Conservation (phyloP, 1,140 invertebrate genomes). For the Neodiprion pinetum region DNA sequence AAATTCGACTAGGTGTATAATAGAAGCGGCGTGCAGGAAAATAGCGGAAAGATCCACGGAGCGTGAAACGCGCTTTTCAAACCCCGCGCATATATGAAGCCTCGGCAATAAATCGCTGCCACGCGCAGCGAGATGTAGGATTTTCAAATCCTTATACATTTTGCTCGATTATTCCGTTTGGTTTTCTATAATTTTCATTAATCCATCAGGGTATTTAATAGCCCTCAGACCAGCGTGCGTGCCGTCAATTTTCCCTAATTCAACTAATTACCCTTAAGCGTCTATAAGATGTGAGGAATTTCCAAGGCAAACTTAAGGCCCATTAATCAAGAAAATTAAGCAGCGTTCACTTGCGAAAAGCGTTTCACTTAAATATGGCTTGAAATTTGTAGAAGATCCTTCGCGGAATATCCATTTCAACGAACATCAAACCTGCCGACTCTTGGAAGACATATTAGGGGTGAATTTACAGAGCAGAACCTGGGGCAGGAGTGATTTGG, state of each 20-base stretch:
- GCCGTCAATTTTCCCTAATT: not conserved
- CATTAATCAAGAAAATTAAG: not conserved
- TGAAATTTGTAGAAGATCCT: too few relatives aligned
- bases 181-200: too few relatives aligned
- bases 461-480: too few relatives aligned
- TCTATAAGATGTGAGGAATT: not conserved
- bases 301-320: not conserved
- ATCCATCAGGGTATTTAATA: not conserved
- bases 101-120: too few relatives aligned
- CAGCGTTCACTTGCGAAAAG: not conserved
- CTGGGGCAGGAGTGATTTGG: not conserved
- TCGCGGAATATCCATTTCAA: too few relatives aligned
- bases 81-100: not conserved
- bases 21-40: not conserved
- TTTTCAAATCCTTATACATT: too few relatives aligned
- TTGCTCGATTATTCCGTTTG: too few relatives aligned
- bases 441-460: too few relatives aligned
- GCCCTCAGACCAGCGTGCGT: not conserved
- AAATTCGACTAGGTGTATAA: not conserved
- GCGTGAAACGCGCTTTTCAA: conserved; percentile 3
- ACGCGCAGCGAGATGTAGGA: too few relatives aligned
- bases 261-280: not conserved
- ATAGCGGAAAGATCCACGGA: not conserved
- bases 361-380: not conserved
- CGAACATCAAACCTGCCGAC: too few relatives aligned